Base-by-base conservation (phyloP, 2,113 vertebrate genomes). In the Reinhardtius hippoglossoides region DNA sequence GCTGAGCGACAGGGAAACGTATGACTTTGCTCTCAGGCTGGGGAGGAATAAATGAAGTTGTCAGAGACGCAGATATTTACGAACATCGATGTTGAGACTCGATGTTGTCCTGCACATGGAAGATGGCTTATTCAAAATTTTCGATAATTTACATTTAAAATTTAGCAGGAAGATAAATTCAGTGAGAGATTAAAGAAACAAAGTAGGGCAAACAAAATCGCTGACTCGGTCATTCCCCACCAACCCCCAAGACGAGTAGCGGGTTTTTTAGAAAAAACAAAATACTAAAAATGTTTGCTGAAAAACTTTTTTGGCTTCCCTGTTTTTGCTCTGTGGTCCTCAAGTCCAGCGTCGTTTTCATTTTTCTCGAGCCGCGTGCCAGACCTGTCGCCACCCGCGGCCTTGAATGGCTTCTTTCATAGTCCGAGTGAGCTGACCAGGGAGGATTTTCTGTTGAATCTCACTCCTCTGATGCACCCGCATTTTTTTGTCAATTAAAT, bases 351-450 rank as follows among this genome's bases (percentile, higher is more conserved):
- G 20, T 80, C 50, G 73, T 89, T 82, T 89, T 84, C 40, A 21
- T 86, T 90, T 87, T 84, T 84, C 82, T 87, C 59, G 27, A 87
- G 84, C 59, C 12, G 57, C 42, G 72, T 84, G 88, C 91, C 87
- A 91, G 87, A 89, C 76, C 84, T 80, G 87, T 85, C 83, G 87
- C 91, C 92, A 90, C 89, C 86, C 85, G 76, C 71, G 66, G 82
- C 87, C 82, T 61, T 92, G 59, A 93, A 93, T 89, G 78, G 81
- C 77, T 83, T 85, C 91, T 90, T 92, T 93, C 91, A 93, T 88
- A 76, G 75, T 61, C 57, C 74, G n/a, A 72, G 76, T 18, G 66
- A 73, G 58, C 78, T 79, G 83, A 88, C 71, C 81, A 55, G 74
- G 42, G 76, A 82, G 74, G 48, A 60, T 67, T 67, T n/a, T 27